phyloP scores from a whole-genome alignment of 2,797 vertebrate species.

The Micropoecilia bifurca region DNA sequence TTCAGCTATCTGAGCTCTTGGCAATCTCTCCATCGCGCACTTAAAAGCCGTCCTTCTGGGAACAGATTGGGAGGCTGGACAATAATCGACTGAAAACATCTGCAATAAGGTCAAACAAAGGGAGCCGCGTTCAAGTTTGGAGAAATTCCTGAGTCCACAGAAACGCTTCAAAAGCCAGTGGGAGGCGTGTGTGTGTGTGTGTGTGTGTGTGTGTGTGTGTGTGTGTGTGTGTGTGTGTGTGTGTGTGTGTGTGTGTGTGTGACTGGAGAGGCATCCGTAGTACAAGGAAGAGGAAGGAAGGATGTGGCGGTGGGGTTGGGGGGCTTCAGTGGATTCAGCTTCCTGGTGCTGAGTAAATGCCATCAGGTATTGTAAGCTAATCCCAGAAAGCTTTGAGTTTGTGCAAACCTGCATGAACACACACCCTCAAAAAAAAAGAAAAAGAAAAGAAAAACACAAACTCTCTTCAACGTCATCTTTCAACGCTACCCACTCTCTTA shows the following conservation, averaged over 20 bases:
- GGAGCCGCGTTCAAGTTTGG: slow-evolving; percentile 9
- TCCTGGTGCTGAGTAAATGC: slow-evolving; percentile 55
- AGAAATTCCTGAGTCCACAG: slow-evolving; percentile 31
- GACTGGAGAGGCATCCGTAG: background rate
- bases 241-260: background rate
- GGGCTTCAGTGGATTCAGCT: slow-evolving; percentile 44
- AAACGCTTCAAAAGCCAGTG: slow-evolving; percentile 29
- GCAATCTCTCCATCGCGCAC: slow-evolving; percentile 66
- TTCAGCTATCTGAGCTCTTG: slow-evolving; percentile 51
- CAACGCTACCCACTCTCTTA: background rate
- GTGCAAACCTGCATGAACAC: slow-evolving; percentile 13
- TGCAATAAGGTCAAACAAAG: slow-evolving; percentile 56
- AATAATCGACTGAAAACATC: slow-evolving; percentile 43
- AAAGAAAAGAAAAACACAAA: background rate
- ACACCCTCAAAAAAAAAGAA: background rate
- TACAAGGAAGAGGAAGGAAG: slow-evolving; percentile 13
- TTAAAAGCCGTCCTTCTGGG: slow-evolving; percentile 50
- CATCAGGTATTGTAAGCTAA: slow-evolving; percentile 59
- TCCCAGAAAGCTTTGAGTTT: slow-evolving; percentile 42
- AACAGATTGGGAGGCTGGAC: slow-evolving; percentile 12
- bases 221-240: background rate
- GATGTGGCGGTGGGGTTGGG: background rate
- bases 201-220: background rate
- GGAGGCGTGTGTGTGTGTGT: background rate
- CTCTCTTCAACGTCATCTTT: slow-evolving; percentile 22